phyloP scores from a whole-genome alignment of 1,140 invertebrate genomes.

The Panulirus ornatus region DNA sequence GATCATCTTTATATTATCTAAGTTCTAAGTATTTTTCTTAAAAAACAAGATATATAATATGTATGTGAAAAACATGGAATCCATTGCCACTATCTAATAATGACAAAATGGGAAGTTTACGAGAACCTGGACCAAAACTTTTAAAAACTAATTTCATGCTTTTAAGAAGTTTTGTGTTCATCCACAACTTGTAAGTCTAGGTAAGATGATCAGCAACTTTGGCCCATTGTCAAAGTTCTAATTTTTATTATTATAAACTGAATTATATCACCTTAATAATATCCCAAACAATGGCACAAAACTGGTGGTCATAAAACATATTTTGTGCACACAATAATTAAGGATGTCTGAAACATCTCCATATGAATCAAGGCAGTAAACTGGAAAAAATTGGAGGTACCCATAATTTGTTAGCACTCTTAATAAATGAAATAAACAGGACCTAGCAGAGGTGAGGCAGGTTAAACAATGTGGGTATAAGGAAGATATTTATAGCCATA shows the following conservation, averaged over 20 bases:
- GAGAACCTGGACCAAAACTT: background rate
- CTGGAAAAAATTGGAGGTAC: constrained; percentile 44
- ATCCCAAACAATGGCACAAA: constrained; percentile 45
- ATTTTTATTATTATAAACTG: constrained; percentile 13
- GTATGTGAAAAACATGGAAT: background rate
- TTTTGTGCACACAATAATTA: constrained; percentile 60
- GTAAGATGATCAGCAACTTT: constrained; percentile 38
- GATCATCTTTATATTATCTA: constrained; percentile 9
- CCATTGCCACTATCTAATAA: too few species aligned
- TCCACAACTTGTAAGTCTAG: constrained; percentile 27
- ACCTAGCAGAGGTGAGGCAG: constrained; percentile 29
- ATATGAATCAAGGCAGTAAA: constrained; percentile 38
- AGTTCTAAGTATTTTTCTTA: constrained; percentile 4
- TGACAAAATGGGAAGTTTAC: too few species aligned
- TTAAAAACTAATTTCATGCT: constrained; percentile 8
- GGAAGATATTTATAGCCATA: constrained; percentile 31
- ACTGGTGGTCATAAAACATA: constrained; percentile 42
- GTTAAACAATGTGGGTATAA: constrained; percentile 31
- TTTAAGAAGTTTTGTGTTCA: background rate
- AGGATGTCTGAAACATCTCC: constrained; percentile 52
- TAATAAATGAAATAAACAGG: constrained; percentile 11
- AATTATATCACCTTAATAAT: constrained; percentile 15
- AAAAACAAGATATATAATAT: background rate
- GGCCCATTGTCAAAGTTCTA: constrained; percentile 25
- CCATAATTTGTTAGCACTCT: constrained; percentile 52